Conservation (phyloP, 2,113 vertebrate species). For the Tichodroma muraria region DNA sequence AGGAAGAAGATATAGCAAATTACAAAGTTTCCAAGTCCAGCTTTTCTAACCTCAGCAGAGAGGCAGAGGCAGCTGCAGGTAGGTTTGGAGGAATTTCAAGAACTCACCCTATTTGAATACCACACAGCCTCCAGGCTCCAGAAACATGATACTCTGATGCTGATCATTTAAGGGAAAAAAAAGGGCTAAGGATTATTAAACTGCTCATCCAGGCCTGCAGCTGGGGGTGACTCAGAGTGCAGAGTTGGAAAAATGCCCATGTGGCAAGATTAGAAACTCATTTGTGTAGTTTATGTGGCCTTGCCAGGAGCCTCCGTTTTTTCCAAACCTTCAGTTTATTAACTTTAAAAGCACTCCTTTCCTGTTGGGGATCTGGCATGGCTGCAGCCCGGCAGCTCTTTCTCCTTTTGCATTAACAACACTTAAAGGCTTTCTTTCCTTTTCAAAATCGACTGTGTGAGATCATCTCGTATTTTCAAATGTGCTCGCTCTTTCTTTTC, state of each 20-base stretch:
- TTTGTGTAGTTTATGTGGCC: slow-evolving; percentile 65
- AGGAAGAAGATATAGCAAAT: neutral
- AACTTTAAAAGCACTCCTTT: slow-evolving; percentile 76
- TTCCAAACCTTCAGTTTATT: slow-evolving; percentile 78
- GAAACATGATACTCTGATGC: slow-evolving; percentile 72
- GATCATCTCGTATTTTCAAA: slow-evolving; percentile 74
- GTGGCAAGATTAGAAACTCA: slow-evolving; percentile 71
- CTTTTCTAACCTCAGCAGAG: neutral
- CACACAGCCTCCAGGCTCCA: slow-evolving; percentile 68
- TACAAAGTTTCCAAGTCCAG: neutral
- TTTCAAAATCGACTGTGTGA: slow-evolving; percentile 58
- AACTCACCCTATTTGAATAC: slow-evolving; percentile 70
- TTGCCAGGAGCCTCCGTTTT: slow-evolving; percentile 76
- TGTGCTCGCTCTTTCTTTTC: slow-evolving; percentile 30
- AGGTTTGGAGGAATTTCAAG: slow-evolving; percentile 70
- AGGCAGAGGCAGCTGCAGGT: slow-evolving; percentile 67
- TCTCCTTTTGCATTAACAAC: slow-evolving; percentile 27
- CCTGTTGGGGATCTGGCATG: slow-evolving; percentile 63
- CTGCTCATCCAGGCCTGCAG: slow-evolving; percentile 78
- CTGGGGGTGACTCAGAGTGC: slow-evolving; percentile 71
- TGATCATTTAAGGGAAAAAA: slow-evolving; percentile 64
- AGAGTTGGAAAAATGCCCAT: slow-evolving; percentile 64
- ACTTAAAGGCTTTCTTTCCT: slow-evolving; percentile 53
- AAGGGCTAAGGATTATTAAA: slow-evolving; percentile 66
- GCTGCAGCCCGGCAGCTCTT: slow-evolving; percentile 30